Conservation (phyloP, 2,888 invertebrate genomes). For the Drosophila mimica region DNA sequence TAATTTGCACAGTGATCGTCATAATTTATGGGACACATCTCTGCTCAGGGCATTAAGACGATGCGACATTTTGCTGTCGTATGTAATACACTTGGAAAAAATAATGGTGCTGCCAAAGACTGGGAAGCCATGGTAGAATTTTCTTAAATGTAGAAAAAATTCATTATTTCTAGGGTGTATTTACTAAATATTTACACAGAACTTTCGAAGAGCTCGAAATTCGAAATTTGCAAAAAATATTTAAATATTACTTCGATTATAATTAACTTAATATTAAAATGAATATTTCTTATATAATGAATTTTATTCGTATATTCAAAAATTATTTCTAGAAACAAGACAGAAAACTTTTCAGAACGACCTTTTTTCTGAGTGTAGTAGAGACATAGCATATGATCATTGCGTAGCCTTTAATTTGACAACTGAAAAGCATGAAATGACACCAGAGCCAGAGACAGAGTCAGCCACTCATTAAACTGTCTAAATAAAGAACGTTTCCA, state of each 20-base stretch:
- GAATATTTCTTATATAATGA: not conserved
- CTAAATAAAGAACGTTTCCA: constrained; percentile 70
- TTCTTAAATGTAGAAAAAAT: not conserved
- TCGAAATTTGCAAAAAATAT: too few relatives aligned
- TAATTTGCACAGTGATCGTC: constrained; percentile 58
- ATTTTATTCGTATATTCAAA: not conserved
- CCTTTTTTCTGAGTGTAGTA: not conserved
- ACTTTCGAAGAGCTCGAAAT: not conserved
- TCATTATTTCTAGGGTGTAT: not conserved
- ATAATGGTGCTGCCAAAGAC: not conserved
- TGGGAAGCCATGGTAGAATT: not conserved
- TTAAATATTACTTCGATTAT: not conserved
- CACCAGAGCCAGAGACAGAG: constrained; percentile 44
- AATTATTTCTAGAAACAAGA: not conserved
- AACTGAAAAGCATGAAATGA: constrained; percentile 76
- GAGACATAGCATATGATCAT: constrained; percentile 20
- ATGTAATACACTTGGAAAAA: constrained; percentile 2
- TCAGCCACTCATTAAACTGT: constrained; percentile 72
- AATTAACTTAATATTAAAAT: not conserved
- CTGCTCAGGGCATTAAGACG: constrained; percentile 56
- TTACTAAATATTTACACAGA: not conserved
- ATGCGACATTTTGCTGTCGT: constrained; percentile 52
- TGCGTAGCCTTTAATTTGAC: constrained; percentile 71
- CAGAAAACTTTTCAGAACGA: not conserved
- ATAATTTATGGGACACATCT: constrained; percentile 34